phyloP scores from a whole-genome alignment of 2,888 invertebrate genomes.

The Eumerus sabulonum region DNA sequence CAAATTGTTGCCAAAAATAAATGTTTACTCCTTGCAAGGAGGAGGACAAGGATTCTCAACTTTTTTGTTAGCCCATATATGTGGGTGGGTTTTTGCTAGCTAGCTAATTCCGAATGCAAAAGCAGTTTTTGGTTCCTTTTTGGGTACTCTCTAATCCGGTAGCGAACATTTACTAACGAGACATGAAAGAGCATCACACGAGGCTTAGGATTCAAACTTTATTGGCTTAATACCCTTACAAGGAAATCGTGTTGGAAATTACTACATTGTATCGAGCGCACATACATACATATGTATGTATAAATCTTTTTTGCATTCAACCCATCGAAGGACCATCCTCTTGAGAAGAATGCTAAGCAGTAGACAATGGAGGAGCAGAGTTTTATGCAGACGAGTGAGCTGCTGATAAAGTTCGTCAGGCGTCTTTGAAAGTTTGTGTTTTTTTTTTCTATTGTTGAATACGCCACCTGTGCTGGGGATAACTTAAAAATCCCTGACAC shows the following conservation, averaged over 20 bases:
- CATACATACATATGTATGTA: constrained; percentile 10
- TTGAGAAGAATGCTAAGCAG: constrained; percentile 31
- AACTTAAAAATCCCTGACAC: not conserved
- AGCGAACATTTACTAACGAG: constrained; percentile 23
- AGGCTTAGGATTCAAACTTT: constrained; percentile 67
- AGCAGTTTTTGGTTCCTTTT: constrained; percentile 33
- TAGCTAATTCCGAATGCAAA: constrained; percentile 69
- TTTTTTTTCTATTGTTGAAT: no score
- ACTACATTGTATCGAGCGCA: constrained; percentile 17
- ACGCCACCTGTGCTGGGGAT: no score
- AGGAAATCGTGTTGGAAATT: constrained; percentile 61
- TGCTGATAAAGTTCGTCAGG: constrained; percentile 43
- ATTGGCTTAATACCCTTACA: constrained; percentile 61
- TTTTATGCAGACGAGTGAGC: constrained; percentile 9
- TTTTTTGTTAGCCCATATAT: constrained; percentile 59
- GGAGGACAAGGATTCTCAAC: constrained; percentile 24
- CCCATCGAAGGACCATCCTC: not conserved
- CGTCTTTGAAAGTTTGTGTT: constrained; percentile 11
- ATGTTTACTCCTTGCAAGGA: constrained; percentile 10
- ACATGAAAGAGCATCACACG: constrained; percentile 64
- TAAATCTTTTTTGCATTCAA: constrained; percentile 5
- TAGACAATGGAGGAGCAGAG: constrained; percentile 2
- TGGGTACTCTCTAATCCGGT: constrained; percentile 50
- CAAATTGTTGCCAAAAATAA: constrained; percentile 66
- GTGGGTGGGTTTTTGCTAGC: constrained; percentile 67